These are phyloP conservation scores for Lacerta agilis DNA, from an alignment of 2,797 vertebrate genomes.

Conservation along the genomic window DNA sequence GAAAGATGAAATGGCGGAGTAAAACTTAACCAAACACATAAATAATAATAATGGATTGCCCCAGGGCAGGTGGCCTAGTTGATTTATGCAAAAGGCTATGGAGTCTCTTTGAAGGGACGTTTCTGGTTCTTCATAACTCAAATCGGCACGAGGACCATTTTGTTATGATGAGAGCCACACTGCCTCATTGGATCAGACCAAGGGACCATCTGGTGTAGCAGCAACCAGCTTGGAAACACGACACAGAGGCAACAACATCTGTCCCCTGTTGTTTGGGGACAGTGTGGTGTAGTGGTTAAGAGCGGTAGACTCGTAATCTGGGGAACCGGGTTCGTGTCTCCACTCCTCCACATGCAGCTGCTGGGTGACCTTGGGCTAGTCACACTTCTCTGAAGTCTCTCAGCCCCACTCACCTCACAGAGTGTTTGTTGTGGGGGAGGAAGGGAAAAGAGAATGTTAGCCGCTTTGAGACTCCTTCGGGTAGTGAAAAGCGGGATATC, in stretches of 20 bases:
- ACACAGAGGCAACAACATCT: background rate
- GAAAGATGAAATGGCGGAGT: background rate
- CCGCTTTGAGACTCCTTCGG: too few relatives aligned
- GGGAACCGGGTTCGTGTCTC: too few relatives aligned
- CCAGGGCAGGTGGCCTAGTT: background rate
- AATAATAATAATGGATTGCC: background rate
- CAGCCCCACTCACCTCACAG: too few relatives aligned
- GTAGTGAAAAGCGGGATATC: too few relatives aligned
- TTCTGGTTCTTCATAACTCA: background rate
- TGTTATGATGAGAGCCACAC: background rate
- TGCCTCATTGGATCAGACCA: background rate
- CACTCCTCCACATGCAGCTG: too few relatives aligned
- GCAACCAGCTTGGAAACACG: background rate
- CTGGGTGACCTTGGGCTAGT: too few relatives aligned
- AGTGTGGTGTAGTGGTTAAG: too few relatives aligned
- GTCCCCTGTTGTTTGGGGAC: background rate
- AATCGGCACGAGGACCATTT: background rate
- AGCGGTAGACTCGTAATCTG: too few relatives aligned
- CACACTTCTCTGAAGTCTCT: too few relatives aligned
- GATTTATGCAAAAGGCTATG: background rate
- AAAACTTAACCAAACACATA: background rate
- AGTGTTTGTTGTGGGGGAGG: too few relatives aligned
- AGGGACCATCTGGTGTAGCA: background rate
- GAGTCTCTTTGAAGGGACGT: background rate
- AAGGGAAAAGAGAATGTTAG: too few relatives aligned